Evolutionary conservation across 2,113 vertebrate genomes (phyloP), one percentile per base, ranked within the genome.

Genomic region (Cichladusa arquata): DNA sequence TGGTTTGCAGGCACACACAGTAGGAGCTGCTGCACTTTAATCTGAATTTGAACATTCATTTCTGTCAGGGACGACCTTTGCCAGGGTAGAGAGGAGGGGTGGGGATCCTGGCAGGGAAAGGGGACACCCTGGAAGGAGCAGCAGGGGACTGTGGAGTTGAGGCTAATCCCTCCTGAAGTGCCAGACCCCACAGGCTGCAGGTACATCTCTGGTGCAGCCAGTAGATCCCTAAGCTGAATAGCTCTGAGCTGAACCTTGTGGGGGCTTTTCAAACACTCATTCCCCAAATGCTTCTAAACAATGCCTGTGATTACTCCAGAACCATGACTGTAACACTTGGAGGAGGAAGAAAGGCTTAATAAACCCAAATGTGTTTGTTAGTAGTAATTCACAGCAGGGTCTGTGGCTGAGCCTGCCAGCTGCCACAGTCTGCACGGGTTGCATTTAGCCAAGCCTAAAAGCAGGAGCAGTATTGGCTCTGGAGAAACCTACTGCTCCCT

Each of bases 321-420:
- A 89, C 84, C 85, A 42, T 13, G 18, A 45, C 69, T 86, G 0
- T 92, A 66, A 67, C 62, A 80, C 76, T 95, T 96, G 92, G 74
- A 90, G 80, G 73, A 86, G 81, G 65, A 88, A 83, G 85, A 92
- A 93, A 65, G 73, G 50, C 86, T 91, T 90, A 69, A 76, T 95
- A 86, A 92, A 92, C 76, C 81, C 82, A 66, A 96, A 90, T 82
- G 93, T 79, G 90, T 93, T 94, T 86, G 86, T 92, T 96, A 92
- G 57, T 62, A 81, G 94, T 92, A 96, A 91, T 90, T 95, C 56
- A 73, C 71, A 95, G 62, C 69, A 92, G 88, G 56, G 50, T 51
- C 34, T 42, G 60, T 50, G 50, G 61, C 73, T 86, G 29, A 74
- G 90, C 57, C 34, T 66, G 56, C 77, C 93, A 96, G 92, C 95